These are phyloP conservation scores for Rhagophthalmus giganteus DNA, from an alignment of 2,888 invertebrate genomes.

Conservation along the genomic window DNA sequence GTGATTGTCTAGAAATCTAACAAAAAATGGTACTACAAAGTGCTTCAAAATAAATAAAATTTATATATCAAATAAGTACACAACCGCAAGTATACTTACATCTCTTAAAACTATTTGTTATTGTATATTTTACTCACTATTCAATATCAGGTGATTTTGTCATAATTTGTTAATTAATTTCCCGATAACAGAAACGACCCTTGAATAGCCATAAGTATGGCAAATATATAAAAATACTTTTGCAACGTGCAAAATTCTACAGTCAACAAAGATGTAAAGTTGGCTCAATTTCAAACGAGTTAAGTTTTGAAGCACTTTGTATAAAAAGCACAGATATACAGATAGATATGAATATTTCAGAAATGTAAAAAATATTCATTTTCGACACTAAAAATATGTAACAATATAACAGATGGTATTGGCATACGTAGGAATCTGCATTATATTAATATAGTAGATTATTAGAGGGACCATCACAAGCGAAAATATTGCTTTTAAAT, in stretches of 20 bases:
- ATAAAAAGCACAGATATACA: constrained; percentile 18
- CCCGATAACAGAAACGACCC: no score
- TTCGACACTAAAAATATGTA: constrained; percentile 23
- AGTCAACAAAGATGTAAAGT: no score
- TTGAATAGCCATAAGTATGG: no score
- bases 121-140: no score
- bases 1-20: constrained; percentile 31
- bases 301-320: constrained; percentile 15
- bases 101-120: no score
- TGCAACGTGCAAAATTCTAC: no score
- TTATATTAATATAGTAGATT: constrained; percentile 39
- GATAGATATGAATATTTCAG: constrained; percentile 21
- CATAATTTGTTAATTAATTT: no score
- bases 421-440: constrained; percentile 32
- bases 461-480: constrained; percentile 52
- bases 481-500: constrained; percentile 54
- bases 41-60: constrained; percentile 7
- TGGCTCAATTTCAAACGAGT: no score
- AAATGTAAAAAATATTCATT: constrained; percentile 26
- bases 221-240: no score
- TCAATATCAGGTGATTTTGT: no score
- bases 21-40: constrained; percentile 13
- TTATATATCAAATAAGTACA: background rate
- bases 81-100: no score
- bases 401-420: constrained; percentile 30